Evolutionary conservation across 2,113 vertebrate genomes (phyloP), one percentile per base, ranked within the genome.

Genomic region (Sorex araneus): DNA sequence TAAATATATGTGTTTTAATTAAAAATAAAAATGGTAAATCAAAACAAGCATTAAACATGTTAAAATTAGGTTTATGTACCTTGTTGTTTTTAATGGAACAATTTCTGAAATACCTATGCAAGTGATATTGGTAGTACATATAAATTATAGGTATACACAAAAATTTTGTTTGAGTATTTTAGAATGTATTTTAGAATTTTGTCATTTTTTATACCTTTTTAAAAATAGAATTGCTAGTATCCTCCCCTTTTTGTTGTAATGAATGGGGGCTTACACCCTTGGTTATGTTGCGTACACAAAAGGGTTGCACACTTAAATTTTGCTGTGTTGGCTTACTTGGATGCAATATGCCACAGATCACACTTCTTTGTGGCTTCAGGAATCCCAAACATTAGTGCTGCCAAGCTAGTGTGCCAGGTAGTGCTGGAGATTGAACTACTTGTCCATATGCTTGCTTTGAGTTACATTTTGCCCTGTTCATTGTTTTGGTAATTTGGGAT

Each of bases 381-480:
- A 16, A 60, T 60, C 57, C 19, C 18, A 60, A 60, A 21, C 21
- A 60, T 60, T 6, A 19, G 18, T 19, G 57, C 57, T 60, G 57
- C 19, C 21, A 60, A 60, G 57, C 57, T 60, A 60, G 57, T 8
- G 5, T 60, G 57, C 18, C 18, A 60, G 57, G 7, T 19, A 23
- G 18, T 60, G 19, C 16, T 5, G 19, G 57, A 8, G 57, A 23
- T 60, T 60, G 57, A 60, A 60, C 21, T 60, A 60, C 19, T 60
- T 19, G 57, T 15, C 57, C 57, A 19, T 16, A 60, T 60, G 57
- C 57, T 60, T 19, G 18, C 19, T 21, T 60, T 60, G 57, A 60
- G 57, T 60, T 23, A 32, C 32, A 10, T 92, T 95, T 94, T 89
- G 57, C 91, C n/a, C 79, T 91, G 16, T 89, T 77, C 21, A 60